phyloP scores from a whole-genome alignment of 2,113 vertebrate genomes.

The Mesembrinibis cayennensis region DNA sequence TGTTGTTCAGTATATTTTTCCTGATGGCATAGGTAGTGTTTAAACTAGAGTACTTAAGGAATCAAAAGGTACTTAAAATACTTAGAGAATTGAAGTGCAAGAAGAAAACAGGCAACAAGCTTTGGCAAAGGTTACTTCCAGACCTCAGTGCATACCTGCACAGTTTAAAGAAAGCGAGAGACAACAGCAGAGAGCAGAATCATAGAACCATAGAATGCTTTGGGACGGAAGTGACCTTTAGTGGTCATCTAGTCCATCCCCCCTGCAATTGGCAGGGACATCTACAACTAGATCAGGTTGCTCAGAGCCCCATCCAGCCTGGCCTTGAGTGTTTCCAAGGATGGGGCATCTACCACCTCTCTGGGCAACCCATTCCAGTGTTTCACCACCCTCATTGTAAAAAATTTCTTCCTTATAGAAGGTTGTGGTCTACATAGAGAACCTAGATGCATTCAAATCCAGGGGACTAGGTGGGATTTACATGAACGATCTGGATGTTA shows the following conservation, averaged over 20 bases:
- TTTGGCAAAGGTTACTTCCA: neutral
- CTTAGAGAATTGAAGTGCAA: neutral
- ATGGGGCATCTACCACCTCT: too few species aligned
- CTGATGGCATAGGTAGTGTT: neutral
- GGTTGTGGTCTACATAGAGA: neutral
- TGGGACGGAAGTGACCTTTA: too few species aligned
- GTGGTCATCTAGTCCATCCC: too few species aligned
- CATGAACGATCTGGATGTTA: neutral
- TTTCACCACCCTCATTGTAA: too few species aligned
- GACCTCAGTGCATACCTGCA: rapidly evolving
- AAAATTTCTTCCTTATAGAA: neutral
- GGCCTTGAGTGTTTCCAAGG: too few species aligned
- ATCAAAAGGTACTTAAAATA: neutral
- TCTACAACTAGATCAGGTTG: too few species aligned
- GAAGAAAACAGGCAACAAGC: neutral
- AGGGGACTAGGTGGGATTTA: neutral
- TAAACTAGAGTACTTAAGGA: neutral
- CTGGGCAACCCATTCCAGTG: too few species aligned
- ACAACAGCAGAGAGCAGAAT: neutral
- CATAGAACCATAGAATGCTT: too few species aligned
- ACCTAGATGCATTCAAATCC: neutral
- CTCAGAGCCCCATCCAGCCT: too few species aligned
- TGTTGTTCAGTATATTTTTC: neutral
- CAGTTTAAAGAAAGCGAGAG: neutral
- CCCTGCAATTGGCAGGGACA: too few species aligned